Conservation (phyloP, 2,888 invertebrate genomes). For the Pollenia griseotomentosa region DNA sequence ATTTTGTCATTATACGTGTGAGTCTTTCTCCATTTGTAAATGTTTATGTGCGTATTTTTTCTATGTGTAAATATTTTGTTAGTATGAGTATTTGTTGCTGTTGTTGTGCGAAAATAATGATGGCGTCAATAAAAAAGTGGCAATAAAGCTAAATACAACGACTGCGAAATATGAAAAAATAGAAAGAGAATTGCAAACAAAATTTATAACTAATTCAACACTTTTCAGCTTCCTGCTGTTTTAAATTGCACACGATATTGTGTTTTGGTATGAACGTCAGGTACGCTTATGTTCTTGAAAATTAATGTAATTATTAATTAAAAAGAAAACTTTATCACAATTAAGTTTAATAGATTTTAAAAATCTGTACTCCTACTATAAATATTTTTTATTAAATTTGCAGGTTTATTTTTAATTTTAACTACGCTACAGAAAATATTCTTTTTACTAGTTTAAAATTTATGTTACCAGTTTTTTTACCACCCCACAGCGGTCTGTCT, state of each 20-base stretch:
- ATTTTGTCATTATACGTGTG: constrained; percentile 26
- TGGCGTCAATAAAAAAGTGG: constrained; percentile 63
- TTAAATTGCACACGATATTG: constrained; percentile 58
- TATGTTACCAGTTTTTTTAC: too few species aligned
- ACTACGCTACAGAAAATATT: too few species aligned
- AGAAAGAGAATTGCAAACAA: background rate
- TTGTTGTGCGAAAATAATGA: constrained; percentile 47
- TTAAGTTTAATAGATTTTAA: too few species aligned
- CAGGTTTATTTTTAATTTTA: too few species aligned
- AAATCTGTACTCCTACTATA: too few species aligned
- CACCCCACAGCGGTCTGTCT: too few species aligned
- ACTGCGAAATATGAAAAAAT: constrained; percentile 10
- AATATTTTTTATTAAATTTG: too few species aligned
- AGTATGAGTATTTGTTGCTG: constrained; percentile 5
- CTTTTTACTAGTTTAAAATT: too few species aligned
- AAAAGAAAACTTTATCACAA: too few species aligned
- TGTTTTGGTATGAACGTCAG: background rate
- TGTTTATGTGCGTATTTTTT: background rate
- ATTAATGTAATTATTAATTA: too few species aligned
- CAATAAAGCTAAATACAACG: constrained; percentile 61
- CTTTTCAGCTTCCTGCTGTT: constrained; percentile 69
- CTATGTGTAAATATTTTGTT: background rate
- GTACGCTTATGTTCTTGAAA: too few species aligned
- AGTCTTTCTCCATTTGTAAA: background rate
- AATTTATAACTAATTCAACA: constrained; percentile 65